Evolutionary conservation across 2,888 invertebrate species (phyloP).

Genomic region (Acronicta leporina): DNA sequence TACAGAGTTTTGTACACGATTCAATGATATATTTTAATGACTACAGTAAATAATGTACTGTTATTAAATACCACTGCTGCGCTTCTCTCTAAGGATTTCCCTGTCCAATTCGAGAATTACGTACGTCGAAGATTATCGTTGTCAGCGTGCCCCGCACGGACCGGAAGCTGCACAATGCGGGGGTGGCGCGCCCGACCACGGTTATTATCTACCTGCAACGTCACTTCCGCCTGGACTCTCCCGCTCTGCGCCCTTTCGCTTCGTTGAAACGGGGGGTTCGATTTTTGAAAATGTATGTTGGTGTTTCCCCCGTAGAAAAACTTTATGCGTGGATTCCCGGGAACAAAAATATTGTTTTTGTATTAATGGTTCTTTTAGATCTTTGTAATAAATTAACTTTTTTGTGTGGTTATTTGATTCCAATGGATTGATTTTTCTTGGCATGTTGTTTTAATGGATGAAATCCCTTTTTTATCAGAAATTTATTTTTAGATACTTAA

Average conservation of each 20-base stretch:
- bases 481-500: no score
- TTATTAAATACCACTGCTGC: background rate
- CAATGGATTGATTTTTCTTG: constrained; percentile 7
- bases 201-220: constrained; percentile 85
- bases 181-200: constrained; percentile 70
- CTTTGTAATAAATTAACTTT: constrained; percentile 7
- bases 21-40: no score
- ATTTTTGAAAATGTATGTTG: constrained; percentile 62
- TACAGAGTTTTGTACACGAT: no score
- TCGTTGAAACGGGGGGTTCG: constrained; percentile 59
- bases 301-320: constrained; percentile 42
- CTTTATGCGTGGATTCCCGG: constrained; percentile 41
- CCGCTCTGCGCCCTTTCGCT: constrained; percentile 58
- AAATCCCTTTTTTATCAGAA: no score
- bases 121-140: constrained; percentile 84
- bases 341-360: constrained; percentile 41
- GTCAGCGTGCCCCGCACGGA: constrained; percentile 72
- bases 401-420: constrained; percentile 17
- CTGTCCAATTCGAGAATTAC: constrained; percentile 81
- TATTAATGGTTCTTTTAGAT: constrained; percentile 31
- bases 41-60: background rate
- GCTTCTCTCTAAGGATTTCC: constrained; percentile 58
- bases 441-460: constrained; percentile 8
- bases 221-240: constrained; percentile 79
- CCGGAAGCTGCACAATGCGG: constrained; percentile 82